phyloP scores from a whole-genome alignment of 2,797 vertebrate species.

The Ctenopoma kingsleyae region DNA sequence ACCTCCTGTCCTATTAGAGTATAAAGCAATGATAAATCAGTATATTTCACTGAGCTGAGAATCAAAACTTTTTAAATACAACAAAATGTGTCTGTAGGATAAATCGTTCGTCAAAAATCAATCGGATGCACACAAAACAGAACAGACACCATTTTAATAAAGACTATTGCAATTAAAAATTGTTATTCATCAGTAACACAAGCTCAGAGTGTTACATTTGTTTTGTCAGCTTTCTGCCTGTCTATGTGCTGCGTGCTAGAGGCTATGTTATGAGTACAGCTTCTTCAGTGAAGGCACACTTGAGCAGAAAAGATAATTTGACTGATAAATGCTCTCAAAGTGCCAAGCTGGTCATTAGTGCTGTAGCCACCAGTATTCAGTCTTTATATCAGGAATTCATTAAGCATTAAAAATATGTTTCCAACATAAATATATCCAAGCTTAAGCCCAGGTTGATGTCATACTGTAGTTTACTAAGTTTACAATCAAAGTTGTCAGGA shows the following conservation, averaged over 20 bases:
- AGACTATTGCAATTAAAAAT: too few relatives aligned
- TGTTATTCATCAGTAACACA: too few relatives aligned
- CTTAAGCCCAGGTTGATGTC: background rate
- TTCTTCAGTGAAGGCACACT: rapidly evolving
- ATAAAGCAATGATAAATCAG: too few relatives aligned
- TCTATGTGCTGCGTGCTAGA: too few relatives aligned
- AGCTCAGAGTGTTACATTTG: too few relatives aligned
- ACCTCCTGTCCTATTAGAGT: background rate
- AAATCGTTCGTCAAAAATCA: too few relatives aligned
- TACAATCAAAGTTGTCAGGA: constrained; percentile 18
- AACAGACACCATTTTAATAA: too few relatives aligned
- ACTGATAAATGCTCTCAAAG: background rate
- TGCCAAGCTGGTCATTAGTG: background rate
- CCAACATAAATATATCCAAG: background rate
- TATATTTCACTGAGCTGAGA: too few relatives aligned
- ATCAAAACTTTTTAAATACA: too few relatives aligned
- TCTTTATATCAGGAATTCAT: background rate
- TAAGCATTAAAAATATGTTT: background rate
- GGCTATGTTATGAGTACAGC: background rate
- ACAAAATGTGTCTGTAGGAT: too few relatives aligned
- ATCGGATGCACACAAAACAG: too few relatives aligned
- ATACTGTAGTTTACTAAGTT: constrained; percentile 22
- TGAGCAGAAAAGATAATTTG: background rate
- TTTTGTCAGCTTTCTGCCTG: too few relatives aligned
- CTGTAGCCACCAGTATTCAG: background rate